Evolutionary conservation across 1,140 invertebrate species (phyloP).

Genomic region (Anastrepha ludens): DNA sequence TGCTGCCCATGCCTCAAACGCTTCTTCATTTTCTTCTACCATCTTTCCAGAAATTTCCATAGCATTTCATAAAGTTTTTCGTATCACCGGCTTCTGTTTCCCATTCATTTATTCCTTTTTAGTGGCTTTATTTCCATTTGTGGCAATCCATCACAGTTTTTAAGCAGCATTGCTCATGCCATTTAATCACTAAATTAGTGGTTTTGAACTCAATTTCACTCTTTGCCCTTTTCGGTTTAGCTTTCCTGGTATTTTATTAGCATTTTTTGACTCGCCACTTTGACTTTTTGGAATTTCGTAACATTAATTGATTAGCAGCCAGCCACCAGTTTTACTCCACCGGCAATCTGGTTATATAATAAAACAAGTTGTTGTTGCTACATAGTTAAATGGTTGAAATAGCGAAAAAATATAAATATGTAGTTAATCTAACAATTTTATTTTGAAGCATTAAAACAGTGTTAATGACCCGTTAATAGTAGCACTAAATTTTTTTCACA

Average conservation of each 20-base stretch:
- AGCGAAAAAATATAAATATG: background rate
- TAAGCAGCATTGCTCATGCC: background rate
- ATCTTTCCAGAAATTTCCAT: background rate
- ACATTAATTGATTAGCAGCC: slow-evolving; percentile 29
- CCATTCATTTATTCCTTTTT: background rate
- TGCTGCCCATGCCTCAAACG: background rate
- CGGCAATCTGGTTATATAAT: background rate
- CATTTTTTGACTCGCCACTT: background rate
- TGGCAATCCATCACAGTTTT: background rate
- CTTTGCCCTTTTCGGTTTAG: background rate
- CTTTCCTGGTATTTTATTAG: background rate
- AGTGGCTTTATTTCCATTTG: background rate
- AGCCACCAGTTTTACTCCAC: background rate
- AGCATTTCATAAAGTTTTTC: background rate
- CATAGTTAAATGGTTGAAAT: background rate
- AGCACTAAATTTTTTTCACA: background rate
- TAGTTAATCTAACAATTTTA: slow-evolving; percentile 6
- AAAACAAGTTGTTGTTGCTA: background rate
- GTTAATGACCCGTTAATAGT: background rate
- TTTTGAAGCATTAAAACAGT: background rate
- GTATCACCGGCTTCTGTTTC: background rate
- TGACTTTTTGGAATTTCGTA: slow-evolving; percentile 24
- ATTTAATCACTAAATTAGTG: slow-evolving; percentile 31
- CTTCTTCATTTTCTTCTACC: background rate
- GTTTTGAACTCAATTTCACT: slow-evolving; percentile 15